A percentile compares a stretch with the other conserved stretches of the same genome.
These are phyloP conservation scores for Lottia scabra DNA, from an alignment of 2,888 invertebrate genomes.

Conservation along the genomic window DNA sequence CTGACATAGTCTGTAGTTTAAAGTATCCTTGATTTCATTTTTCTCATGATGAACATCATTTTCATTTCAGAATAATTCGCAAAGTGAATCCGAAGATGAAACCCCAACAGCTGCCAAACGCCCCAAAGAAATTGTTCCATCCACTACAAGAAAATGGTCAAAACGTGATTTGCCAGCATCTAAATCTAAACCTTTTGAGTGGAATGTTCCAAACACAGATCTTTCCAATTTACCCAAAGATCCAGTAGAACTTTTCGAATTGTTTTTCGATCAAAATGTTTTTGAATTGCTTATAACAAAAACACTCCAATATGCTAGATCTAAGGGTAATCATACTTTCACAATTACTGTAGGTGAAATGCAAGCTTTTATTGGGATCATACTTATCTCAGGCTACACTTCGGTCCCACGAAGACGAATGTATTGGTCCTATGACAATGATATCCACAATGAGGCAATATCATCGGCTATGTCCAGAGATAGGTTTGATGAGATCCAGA, in stretches of 20 bases:
- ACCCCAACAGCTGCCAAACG: too few relatives aligned
- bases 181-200: not conserved
- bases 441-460: not conserved
- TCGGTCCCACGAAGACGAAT: slow-evolving; percentile 4
- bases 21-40: too few relatives aligned
- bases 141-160: too few relatives aligned
- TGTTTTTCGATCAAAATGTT: slow-evolving; percentile 14
- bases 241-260: slow-evolving; percentile 7
- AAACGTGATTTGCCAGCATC: too few relatives aligned
- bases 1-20: too few relatives aligned
- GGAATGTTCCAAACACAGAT: slow-evolving; percentile 6
- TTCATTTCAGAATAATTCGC: too few relatives aligned
- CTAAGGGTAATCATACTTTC: slow-evolving; percentile 10
- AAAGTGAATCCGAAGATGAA: too few relatives aligned
- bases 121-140: too few relatives aligned
- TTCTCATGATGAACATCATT: too few relatives aligned
- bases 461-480: slow-evolving; percentile 10
- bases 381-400: slow-evolving; percentile 14
- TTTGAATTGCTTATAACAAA: slow-evolving; percentile 4
- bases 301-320: slow-evolving; percentile 8
- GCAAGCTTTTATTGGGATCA: slow-evolving; percentile 10
- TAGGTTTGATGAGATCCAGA: slow-evolving; percentile 3
- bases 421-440: not conserved
- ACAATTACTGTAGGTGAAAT: slow-evolving; percentile 10
- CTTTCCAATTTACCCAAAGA: slow-evolving; percentile 8